phyloP scores from a whole-genome alignment of 2,113 vertebrate genomes.

The Catharus minimus region DNA sequence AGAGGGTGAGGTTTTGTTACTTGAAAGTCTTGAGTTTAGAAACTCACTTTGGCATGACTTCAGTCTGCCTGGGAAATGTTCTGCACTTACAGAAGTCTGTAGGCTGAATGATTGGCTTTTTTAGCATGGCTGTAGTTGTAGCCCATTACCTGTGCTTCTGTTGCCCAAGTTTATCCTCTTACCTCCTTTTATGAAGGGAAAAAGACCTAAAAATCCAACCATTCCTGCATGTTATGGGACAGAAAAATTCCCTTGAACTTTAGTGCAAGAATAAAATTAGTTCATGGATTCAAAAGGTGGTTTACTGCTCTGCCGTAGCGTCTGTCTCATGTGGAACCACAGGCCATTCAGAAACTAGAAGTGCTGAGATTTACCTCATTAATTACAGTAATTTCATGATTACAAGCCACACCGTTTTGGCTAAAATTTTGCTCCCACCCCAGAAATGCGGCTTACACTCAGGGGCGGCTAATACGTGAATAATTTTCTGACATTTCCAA shows the following conservation, averaged over 20 bases:
- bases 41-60: not conserved
- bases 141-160: not conserved
- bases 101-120: not conserved
- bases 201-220: accelerated
- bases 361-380: not conserved
- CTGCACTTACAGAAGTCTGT: not conserved
- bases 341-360: not conserved
- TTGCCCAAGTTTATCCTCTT: not conserved
- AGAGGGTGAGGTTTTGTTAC: not conserved
- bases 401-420: too few species aligned
- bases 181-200: not conserved
- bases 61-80: not conserved
- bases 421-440: too few species aligned
- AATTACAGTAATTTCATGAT: not conserved
- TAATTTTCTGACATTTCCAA: too few species aligned
- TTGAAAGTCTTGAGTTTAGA: not conserved
- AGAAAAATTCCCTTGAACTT: not conserved
- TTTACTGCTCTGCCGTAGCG: not conserved
- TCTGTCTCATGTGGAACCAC: not conserved
- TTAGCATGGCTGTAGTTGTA: not conserved
- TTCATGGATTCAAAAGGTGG: not conserved
- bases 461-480: too few species aligned
- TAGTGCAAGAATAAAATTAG: not conserved
- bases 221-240: not conserved
- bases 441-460: too few species aligned